Percentiles rank a stretch among this genome's conserved stretches.
Evolutionary conservation across 53 echinoderm and acorn worm genomes (phyloP).

Genomic region (Hippasteria phrygiana): DNA sequence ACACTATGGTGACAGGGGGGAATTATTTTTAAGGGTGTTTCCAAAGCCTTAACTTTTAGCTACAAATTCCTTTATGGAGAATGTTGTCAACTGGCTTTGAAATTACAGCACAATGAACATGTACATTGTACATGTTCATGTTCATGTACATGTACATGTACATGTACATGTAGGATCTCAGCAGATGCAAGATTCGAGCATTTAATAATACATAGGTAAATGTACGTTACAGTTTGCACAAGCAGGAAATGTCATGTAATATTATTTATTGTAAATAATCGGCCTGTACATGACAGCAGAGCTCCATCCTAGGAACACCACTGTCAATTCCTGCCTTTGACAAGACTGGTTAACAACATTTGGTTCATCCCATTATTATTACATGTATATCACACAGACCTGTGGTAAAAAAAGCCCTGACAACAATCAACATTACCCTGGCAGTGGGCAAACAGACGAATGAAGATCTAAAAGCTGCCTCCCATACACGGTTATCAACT

Average conservation of each 20-base stretch:
- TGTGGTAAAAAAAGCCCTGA: slow-evolving; percentile 5
- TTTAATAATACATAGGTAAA: too few relatives aligned
- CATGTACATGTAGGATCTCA: neutral
- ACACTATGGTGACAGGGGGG: too few relatives aligned
- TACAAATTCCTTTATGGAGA: too few relatives aligned
- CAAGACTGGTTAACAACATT: neutral
- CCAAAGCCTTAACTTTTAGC: too few relatives aligned
- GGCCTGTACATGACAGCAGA: neutral
- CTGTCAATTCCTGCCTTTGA: slow-evolving; percentile 16
- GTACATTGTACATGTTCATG: neutral
- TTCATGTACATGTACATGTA: slow-evolving; percentile 8
- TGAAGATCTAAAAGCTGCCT: slow-evolving; percentile 13
- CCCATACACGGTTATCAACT: too few relatives aligned
- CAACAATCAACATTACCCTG: slow-evolving; percentile 5
- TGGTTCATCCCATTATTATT: neutral
- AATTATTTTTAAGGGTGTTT: too few relatives aligned
- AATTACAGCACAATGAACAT: too few relatives aligned
- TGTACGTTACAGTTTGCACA: too few relatives aligned
- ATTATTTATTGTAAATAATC: neutral
- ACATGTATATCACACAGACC: neutral
- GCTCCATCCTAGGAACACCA: neutral
- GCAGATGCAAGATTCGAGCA: neutral
- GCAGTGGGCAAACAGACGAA: neutral
- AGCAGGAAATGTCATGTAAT: neutral
- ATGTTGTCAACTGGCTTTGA: too few relatives aligned